These are phyloP conservation scores for Mohoua ochrocephala DNA, from an alignment of 2,113 vertebrate genomes.

Conservation along the genomic window DNA sequence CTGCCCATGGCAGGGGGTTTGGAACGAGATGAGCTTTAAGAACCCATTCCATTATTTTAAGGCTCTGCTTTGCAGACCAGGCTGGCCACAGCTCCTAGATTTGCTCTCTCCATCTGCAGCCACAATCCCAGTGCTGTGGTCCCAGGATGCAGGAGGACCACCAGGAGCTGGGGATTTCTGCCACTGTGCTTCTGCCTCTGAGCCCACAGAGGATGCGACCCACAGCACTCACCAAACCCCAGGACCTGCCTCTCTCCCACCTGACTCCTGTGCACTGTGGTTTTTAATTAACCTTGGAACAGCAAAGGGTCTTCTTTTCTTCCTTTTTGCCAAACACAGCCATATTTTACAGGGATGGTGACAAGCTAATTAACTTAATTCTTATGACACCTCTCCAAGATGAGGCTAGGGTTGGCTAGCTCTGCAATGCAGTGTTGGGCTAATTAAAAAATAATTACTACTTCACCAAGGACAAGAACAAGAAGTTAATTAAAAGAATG, in stretches of 20 bases:
- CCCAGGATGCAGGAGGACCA: background rate
- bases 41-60: background rate
- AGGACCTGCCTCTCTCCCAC: background rate
- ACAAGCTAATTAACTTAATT: slow-evolving; percentile 84
- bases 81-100: background rate
- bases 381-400: slow-evolving; percentile 77
- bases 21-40: fast-evolving
- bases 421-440: slow-evolving; percentile 67
- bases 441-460: slow-evolving; percentile 85
- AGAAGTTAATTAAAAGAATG: slow-evolving; percentile 81
- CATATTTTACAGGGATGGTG: slow-evolving; percentile 74
- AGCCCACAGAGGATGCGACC: background rate
- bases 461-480: slow-evolving; percentile 77
- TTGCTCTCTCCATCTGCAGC: fast-evolving
- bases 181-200: background rate
- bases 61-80: background rate
- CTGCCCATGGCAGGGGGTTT: background rate
- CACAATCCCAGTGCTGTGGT: background rate
- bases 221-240: background rate
- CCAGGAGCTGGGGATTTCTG: fast-evolving
- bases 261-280: background rate
- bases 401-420: slow-evolving; percentile 71
- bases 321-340: slow-evolving; percentile 55
- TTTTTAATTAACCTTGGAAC: slow-evolving; percentile 80
- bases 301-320: slow-evolving; percentile 51